Base-by-base conservation (phyloP, 2,888 invertebrate species). In the Entomobrya multifasciata region DNA sequence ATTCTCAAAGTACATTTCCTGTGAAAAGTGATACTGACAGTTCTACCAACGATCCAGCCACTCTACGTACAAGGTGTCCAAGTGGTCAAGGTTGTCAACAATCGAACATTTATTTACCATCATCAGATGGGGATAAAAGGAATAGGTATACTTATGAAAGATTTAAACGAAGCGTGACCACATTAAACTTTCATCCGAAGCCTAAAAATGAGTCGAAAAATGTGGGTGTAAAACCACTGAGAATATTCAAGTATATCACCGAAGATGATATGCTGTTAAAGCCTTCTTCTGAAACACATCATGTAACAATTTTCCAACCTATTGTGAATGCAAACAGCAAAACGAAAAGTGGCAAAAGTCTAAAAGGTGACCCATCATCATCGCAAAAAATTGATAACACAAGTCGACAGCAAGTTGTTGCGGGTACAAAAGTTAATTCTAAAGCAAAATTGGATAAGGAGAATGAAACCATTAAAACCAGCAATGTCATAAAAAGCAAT, bases 211-310 rank as follows among this genome's bases (percentile, higher is more conserved):
- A 65, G 67, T 81, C 86, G 15, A 83, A 65, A 67, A 83, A 65
- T 44, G 85, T 79, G 78, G 77, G 76, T 11, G 44, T 90, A 49
- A 89, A 88, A 30, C 89, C 89, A n/a, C 55, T 90, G 15, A 62
- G 90, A 10, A 87, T 91, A 30, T 91, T 90, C 78, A 91, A 90
- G 47, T 91, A 91, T 55, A 80, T 91, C 17, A 88, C 88, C 20
- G 89, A 87, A 8, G 89, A 87, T 20, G 87, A 87, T 25, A 52
- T 81, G 25, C 25, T 81, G 11, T 1, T 74, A 27, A 41, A 52
- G n/a, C 72, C 30, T 6, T 79, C 80, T 13, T 52, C 65, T 1
- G 76, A 76, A n/a, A 47, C 62, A 36, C 52, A 49, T 41, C 52
- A 36, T n/a, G 60, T 65, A 6, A 82, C 82, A 3, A 55, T 82